These are phyloP conservation scores for Athripsodes cinereus DNA, from an alignment of 2,888 invertebrate genomes.

Conservation along the genomic window DNA sequence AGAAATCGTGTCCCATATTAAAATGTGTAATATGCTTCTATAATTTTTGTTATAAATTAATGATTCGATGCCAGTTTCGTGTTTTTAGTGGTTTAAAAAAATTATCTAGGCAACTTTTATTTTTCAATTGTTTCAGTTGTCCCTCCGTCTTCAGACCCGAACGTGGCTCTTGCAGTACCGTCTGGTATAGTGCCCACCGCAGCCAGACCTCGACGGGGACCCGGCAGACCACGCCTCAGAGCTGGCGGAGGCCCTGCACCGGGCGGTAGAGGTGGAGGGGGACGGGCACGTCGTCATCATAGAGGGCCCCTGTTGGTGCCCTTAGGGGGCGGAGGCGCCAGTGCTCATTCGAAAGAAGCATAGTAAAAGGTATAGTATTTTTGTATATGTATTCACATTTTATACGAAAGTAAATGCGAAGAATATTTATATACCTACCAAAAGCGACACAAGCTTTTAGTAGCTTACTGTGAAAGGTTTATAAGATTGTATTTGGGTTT, in stretches of 20 bases:
- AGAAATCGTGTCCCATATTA: no score
- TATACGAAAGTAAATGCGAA: no score
- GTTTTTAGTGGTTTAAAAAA: no score
- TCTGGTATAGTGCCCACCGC: slow-evolving; percentile 19
- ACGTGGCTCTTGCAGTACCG: slow-evolving; percentile 8
- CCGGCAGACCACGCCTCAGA: slow-evolving; percentile 36
- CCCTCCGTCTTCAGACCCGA: slow-evolving; percentile 12
- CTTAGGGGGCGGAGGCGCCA: slow-evolving; percentile 34
- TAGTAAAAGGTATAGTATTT: no score
- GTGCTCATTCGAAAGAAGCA: background rate
- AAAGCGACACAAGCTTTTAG: no score
- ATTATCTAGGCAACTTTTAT: background rate
- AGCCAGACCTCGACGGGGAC: slow-evolving; percentile 31
- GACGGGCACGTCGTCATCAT: slow-evolving; percentile 32
- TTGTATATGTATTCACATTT: no score
- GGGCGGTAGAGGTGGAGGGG: slow-evolving; percentile 30
- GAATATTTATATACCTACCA: no score
- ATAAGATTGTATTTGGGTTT: no score
- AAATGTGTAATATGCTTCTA: no score
- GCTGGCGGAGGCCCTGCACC: slow-evolving; percentile 28
- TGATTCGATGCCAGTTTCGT: background rate
- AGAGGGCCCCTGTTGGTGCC: slow-evolving; percentile 47
- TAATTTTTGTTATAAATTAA: no score
- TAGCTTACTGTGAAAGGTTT: no score
- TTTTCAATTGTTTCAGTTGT: slow-evolving; percentile 6